A percentile compares a stretch with the other conserved stretches of the same genome.
These are phyloP conservation scores for Lypha dubia DNA, from an alignment of 2,888 invertebrate genomes.

Conservation along the genomic window DNA sequence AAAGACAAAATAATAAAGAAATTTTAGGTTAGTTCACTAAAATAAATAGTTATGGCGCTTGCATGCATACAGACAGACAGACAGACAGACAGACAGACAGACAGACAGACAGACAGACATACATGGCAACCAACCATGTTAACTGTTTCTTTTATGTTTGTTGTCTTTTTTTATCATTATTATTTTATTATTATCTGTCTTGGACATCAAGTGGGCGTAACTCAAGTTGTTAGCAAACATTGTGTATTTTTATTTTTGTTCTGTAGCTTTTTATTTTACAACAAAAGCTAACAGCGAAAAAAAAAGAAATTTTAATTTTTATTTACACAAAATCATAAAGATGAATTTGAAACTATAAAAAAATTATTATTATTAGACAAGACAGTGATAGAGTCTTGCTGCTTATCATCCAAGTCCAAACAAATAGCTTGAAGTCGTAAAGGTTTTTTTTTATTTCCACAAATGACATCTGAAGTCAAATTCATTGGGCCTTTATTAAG, in stretches of 20 bases:
- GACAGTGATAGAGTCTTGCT: neutral
- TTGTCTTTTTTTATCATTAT: slow-evolving; percentile 52
- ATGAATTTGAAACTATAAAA: slow-evolving; percentile 46
- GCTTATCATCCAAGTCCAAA: neutral
- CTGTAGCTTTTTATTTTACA: slow-evolving; percentile 10
- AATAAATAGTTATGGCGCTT: slow-evolving; percentile 71
- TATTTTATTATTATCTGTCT: slow-evolving; percentile 65
- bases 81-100: no score
- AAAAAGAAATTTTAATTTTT: slow-evolving; percentile 23
- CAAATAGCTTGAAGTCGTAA: slow-evolving; percentile 24
- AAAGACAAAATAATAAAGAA: slow-evolving; percentile 57
- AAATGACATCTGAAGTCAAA: neutral
- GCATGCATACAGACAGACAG: no score
- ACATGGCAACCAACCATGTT: slow-evolving; percentile 57
- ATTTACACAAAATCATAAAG: slow-evolving; percentile 45
- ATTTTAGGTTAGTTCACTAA: slow-evolving; percentile 60
- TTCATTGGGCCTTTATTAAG: neutral
- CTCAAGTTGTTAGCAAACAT: slow-evolving; percentile 62
- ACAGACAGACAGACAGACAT: no score
- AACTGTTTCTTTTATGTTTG: slow-evolving; percentile 68
- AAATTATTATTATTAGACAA: slow-evolving; percentile 33
- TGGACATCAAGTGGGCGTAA: slow-evolving; percentile 72
- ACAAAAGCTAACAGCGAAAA: neutral
- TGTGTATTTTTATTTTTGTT: slow-evolving; percentile 33
- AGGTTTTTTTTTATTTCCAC: slow-evolving; percentile 2